These are phyloP conservation scores for Zosterops pallidus DNA, from an alignment of 2,113 vertebrate genomes.

Conservation along the genomic window DNA sequence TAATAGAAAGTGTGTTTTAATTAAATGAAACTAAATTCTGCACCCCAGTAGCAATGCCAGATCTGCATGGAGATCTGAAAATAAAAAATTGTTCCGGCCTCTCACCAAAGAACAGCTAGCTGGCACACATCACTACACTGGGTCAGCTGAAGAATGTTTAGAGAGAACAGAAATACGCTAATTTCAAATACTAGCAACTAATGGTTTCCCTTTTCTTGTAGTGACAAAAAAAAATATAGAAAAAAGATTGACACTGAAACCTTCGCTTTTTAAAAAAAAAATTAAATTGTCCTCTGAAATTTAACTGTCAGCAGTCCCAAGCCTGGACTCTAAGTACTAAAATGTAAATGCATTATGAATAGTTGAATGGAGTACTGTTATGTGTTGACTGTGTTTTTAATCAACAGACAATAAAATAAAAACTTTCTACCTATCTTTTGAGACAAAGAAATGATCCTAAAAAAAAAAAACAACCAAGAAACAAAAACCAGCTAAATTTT, in stretches of 20 bases:
- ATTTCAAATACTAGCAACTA: neutral
- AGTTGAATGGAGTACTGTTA: neutral
- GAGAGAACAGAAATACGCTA: neutral
- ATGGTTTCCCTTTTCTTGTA: neutral
- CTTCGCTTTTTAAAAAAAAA: neutral
- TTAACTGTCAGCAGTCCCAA: neutral
- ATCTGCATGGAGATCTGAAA: neutral
- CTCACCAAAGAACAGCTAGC: conserved; percentile 6
- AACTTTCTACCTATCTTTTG: neutral
- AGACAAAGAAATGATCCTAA: neutral
- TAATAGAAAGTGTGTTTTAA: conserved; percentile 40
- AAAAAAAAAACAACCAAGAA: neutral
- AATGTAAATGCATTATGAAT: neutral
- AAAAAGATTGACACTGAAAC: neutral
- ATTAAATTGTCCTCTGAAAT: neutral
- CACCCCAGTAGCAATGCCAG: neutral
- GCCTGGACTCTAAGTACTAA: accelerated
- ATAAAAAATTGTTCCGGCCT: neutral
- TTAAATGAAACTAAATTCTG: conserved; percentile 21
- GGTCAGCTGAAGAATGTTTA: neutral
- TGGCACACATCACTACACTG: neutral
- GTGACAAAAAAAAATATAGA: neutral
- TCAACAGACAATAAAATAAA: neutral
- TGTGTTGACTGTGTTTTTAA: neutral
- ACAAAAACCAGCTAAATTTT: neutral